Evolutionary conservation across 1,140 invertebrate species (phyloP), one percentile per base, ranked within the genome.

Genomic region (Cotesia glomerata): DNA sequence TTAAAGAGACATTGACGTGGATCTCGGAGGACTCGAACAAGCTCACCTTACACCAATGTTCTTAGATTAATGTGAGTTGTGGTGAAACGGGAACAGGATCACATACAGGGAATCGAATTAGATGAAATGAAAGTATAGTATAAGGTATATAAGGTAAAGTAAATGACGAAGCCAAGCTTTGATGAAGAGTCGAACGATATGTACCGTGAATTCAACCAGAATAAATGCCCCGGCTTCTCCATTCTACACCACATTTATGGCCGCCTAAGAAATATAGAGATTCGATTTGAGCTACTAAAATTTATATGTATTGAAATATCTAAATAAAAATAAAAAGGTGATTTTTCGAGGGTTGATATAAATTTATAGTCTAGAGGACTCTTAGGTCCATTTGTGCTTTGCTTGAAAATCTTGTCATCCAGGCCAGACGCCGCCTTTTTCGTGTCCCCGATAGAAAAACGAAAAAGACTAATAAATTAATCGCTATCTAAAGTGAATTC

Each of bases 251-350:
- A 72, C 70, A 54, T 75, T 61, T 65, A 67, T 56, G 32, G 49
- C 36, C 16, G 14, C 26, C 26, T 45, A 51, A 67, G 52, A 77
- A 76, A 75, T 77, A 71, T 77, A 71, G 76, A 75, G 76, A 77
- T 77, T 77, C 74, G 76, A 77, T 77, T 49, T 26, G 32, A 62
- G 45, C 56, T 65, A 45, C 11, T 7, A 45, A 45, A 9, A 45
- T 45, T 9, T 45, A 45, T 45, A 9, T 45, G 11, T 45, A 45
- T 45, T 8, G 18, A 18, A 56, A 16, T 56, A 14, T 56, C 9
- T 56, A 16, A 18, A 56, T 14, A 56, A 56, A 18, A 26, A 26
- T 26, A 26, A 26, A 56, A 4, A n/a, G n/a, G 3, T 18, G 5
- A 56, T 14, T 5, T 26, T 52, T 52, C 4, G 32, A 32, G 49